Evolutionary conservation across 2,888 invertebrate genomes (phyloP).

Genomic region (Syrista parreyssii): DNA sequence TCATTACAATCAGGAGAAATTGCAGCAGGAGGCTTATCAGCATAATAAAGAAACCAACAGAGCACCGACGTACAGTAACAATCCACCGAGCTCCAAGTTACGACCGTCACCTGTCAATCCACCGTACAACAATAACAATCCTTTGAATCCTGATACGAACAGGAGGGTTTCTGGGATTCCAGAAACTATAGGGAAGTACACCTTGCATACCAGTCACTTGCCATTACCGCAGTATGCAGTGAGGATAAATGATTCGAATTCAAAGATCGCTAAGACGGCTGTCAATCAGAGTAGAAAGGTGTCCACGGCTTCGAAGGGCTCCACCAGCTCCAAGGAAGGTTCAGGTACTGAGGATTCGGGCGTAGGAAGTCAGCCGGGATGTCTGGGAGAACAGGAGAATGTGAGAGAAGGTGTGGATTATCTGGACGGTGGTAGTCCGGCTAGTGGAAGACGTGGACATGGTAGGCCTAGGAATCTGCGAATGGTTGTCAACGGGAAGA

Average conservation of each 20-base stretch:
- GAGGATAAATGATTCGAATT: slow-evolving; percentile 70
- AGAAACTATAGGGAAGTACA: slow-evolving; percentile 70
- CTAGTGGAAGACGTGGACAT: slow-evolving; percentile 46
- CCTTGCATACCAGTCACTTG: slow-evolving; percentile 77
- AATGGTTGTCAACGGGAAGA: slow-evolving; percentile 79
- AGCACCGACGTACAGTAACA: slow-evolving; percentile 49
- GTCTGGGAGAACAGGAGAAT: slow-evolving; percentile 51
- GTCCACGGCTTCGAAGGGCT: slow-evolving; percentile 68
- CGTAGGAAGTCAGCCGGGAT: slow-evolving; percentile 67
- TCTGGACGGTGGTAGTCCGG: slow-evolving; percentile 57
- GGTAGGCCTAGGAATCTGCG: slow-evolving; percentile 77
- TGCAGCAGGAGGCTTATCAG: slow-evolving; percentile 46
- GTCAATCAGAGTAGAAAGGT: slow-evolving; percentile 79
- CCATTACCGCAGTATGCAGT: slow-evolving; percentile 80
- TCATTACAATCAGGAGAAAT: slow-evolving; percentile 68
- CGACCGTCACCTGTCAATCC: slow-evolving; percentile 65
- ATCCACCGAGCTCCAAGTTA: slow-evolving; percentile 63
- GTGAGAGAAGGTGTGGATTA: slow-evolving; percentile 54
- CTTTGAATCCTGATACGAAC: slow-evolving; percentile 21
- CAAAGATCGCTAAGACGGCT: slow-evolving; percentile 79
- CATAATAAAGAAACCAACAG: slow-evolving; percentile 52
- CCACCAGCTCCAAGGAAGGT: slow-evolving; percentile 70
- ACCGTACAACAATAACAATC: slow-evolving; percentile 48
- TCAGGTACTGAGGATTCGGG: slow-evolving; percentile 77
- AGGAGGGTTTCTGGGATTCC: slow-evolving; percentile 45